Evolutionary conservation across 2,888 invertebrate species (phyloP), one percentile per base, ranked within the genome.

Genomic region (Tetheella fluctuosa): DNA sequence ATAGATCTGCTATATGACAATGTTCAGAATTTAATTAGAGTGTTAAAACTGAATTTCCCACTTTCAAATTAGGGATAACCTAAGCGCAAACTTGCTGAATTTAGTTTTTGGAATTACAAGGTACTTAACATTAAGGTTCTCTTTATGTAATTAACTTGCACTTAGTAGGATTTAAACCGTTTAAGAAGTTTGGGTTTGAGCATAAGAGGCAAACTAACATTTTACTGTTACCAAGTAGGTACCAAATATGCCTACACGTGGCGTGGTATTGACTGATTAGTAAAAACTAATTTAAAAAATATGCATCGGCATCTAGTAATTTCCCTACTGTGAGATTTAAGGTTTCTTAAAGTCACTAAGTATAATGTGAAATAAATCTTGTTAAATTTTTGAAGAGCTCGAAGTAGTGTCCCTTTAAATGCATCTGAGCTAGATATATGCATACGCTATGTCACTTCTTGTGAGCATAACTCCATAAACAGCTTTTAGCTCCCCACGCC

Each of bases 401-500:
- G n/a, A n/a, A n/a, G n/a, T n/a, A n/a, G n/a, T n/a, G n/a, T n/a
- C n/a, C n/a, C n/a, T n/a, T n/a, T 10, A 10, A 30, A 10, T 30
- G 30, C 10, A 10, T 30, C 30, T 30, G 10, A 10, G 30, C 2
- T 30, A 30, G 2, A 30, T 10, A 34, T 13, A 30, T 30, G 0
- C 34, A 13, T 0, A 23, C 4, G 8, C 48, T 48, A 54, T 57
- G 59, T n/a, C 70, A 61, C 70, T 74, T 88, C 83, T 64, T 80
- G 84, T 52, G 7, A 54, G 63, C 77, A 30, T 83, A 76, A 64
- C 54, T 81, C 81, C 54, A 20, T 59, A 65, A 69, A 65, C 48
- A 74, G 82, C 84, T 85, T 86, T 86, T 84, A 86, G 82, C 81
- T 79, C 73, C 73, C 76, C 70, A 69, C 76, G 71, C 74, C 79